phyloP scores from a whole-genome alignment of 1,140 invertebrate genomes.

The Andrena cerasifolii region DNA sequence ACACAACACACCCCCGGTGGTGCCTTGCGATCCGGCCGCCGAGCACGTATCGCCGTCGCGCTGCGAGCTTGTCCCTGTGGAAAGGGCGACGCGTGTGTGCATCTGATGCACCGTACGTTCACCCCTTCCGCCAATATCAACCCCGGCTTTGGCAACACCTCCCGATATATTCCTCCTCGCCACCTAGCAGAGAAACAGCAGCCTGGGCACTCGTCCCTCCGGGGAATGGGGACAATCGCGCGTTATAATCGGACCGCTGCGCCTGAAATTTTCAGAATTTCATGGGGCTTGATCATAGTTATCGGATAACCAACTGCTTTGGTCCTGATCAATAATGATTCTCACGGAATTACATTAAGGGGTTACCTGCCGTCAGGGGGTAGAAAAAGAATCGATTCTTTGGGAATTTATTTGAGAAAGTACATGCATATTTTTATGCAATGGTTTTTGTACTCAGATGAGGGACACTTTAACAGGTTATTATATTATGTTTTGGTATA shows the following conservation, averaged over 20 bases:
- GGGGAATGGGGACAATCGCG: background rate
- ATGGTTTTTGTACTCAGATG: too few relatives aligned
- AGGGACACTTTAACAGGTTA: too few relatives aligned
- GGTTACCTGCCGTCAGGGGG: too few relatives aligned
- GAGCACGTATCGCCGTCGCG: slow-evolving; percentile 49
- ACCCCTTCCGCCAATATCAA: slow-evolving; percentile 19
- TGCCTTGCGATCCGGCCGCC: slow-evolving; percentile 45
- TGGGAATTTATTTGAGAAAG: too few relatives aligned
- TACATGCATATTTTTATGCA: too few relatives aligned
- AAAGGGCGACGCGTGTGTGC: slow-evolving; percentile 45
- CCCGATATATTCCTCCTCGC: background rate
- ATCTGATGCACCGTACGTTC: slow-evolving; percentile 45
- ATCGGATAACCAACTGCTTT: too few relatives aligned
- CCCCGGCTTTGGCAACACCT: slow-evolving; percentile 15
- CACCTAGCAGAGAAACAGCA: background rate
- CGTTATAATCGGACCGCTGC: too few relatives aligned
- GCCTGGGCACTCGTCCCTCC: background rate
- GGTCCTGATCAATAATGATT: too few relatives aligned
- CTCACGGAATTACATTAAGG: too few relatives aligned
- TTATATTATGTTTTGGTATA: too few relatives aligned
- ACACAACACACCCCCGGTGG: background rate
- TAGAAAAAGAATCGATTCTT: too few relatives aligned
- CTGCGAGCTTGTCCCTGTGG: slow-evolving; percentile 30
- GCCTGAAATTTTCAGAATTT: background rate
- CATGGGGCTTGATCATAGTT: too few relatives aligned